phyloP scores from a whole-genome alignment of 2,888 invertebrate genomes.

The Drosophila testacea region DNA sequence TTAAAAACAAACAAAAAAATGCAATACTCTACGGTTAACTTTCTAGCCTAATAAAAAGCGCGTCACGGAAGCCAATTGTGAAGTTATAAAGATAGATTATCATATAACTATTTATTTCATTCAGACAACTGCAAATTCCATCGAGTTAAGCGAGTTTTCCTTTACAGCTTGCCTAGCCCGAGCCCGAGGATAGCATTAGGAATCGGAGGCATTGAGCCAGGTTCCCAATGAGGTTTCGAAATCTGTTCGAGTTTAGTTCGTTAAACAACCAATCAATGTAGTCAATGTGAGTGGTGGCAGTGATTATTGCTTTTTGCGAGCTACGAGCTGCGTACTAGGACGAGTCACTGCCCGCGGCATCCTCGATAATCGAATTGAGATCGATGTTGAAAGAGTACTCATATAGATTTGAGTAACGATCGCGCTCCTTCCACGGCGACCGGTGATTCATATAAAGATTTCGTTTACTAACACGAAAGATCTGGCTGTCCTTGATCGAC shows the following conservation, averaged over 20 bases:
- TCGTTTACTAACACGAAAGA: constrained; percentile 86
- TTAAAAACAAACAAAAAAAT: constrained; percentile 15
- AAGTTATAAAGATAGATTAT: constrained; percentile 1
- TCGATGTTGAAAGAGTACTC: constrained; percentile 85
- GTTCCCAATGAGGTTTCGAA: constrained; percentile 22
- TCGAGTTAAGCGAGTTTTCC: constrained; percentile 30
- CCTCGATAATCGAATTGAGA: constrained; percentile 85
- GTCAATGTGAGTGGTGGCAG: constrained; percentile 59
- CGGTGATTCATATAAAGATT: constrained; percentile 85
- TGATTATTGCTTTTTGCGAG: constrained; percentile 46
- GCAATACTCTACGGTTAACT: constrained; percentile 13
- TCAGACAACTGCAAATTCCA: constrained; percentile 14
- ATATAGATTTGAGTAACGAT: constrained; percentile 85
- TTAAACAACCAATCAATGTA: constrained; percentile 76
- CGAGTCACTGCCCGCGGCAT: constrained; percentile 85
- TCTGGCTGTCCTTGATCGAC: constrained; percentile 85
- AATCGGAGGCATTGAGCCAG: constrained; percentile 53
- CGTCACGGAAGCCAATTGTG: constrained; percentile 59
- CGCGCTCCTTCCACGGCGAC: constrained; percentile 85
- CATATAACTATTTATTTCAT: not conserved
- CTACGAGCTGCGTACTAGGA: constrained; percentile 84
- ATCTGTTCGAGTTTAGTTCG: constrained; percentile 44
- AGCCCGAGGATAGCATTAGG: constrained; percentile 58
- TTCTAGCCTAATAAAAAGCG: constrained; percentile 53
- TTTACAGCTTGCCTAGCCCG: not conserved